Conservation (phyloP, 1,140 invertebrate species). For the Sycobia sp. region DNA sequence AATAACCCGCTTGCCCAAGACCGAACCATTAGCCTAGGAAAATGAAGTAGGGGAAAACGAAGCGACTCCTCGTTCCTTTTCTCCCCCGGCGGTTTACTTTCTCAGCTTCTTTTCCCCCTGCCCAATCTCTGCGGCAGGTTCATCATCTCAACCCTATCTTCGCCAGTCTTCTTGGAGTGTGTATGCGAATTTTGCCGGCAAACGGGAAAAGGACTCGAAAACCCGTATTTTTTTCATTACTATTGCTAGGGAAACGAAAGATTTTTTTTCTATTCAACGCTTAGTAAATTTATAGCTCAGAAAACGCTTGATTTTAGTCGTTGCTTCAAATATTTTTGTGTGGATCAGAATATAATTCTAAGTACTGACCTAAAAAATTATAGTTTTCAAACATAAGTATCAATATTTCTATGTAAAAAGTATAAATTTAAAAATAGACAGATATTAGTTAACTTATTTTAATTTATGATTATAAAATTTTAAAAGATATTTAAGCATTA, state of each 20-base stretch:
- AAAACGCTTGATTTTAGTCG: too few species aligned
- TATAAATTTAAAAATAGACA: too few species aligned
- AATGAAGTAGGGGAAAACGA: slow-evolving; percentile 42
- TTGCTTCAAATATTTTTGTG: too few species aligned
- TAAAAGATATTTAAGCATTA: too few species aligned
- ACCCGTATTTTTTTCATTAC: slow-evolving; percentile 3
- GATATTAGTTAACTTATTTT: too few species aligned
- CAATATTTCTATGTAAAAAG: too few species aligned
- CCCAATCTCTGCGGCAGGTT: slow-evolving; percentile 20
- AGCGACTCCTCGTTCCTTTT: slow-evolving; percentile 2
- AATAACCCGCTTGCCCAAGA: slow-evolving; percentile 47
- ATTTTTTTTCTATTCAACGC: slow-evolving; percentile 14
- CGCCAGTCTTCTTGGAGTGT: slow-evolving; percentile 21
- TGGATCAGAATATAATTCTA: too few species aligned
- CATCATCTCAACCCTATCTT: slow-evolving; percentile 35
- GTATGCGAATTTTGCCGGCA: slow-evolving; percentile 26
- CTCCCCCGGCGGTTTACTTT: slow-evolving; percentile 6
- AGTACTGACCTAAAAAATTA: too few species aligned
- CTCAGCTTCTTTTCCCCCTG: slow-evolving; percentile 21
- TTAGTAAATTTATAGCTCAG: too few species aligned
- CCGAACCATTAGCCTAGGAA: slow-evolving; percentile 49
- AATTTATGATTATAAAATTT: too few species aligned
- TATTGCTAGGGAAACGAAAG: neutral
- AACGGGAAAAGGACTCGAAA: slow-evolving; percentile 31
- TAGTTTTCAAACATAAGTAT: too few species aligned